A percentile compares a stretch with the other conserved stretches of the same genome.
Evolutionary conservation across 1,140 invertebrate genomes (phyloP).

Genomic region (Bombus confusus): DNA sequence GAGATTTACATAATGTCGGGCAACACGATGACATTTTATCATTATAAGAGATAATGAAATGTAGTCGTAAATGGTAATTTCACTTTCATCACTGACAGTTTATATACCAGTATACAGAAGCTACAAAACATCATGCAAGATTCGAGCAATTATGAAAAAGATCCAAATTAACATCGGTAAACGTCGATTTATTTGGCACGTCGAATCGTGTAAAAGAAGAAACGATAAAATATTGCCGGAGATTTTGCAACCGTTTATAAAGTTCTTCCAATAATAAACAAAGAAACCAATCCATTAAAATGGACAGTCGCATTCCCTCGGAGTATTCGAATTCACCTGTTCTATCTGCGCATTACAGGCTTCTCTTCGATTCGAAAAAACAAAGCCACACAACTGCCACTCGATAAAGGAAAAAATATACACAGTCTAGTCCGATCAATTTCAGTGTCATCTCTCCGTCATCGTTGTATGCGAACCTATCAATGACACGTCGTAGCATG

Average conservation of each 20-base stretch:
- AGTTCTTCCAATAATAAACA: too few relatives aligned
- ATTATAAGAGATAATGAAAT: neutral
- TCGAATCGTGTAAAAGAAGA: neutral
- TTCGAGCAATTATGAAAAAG: neutral
- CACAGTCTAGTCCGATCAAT: constrained; percentile 2
- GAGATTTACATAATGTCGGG: neutral
- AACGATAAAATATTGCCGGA: neutral
- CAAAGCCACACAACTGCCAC: too few relatives aligned
- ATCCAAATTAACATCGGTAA: neutral
- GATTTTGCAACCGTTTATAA: too few relatives aligned
- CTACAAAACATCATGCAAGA: neutral
- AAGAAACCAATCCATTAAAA: neutral
- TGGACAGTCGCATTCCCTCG: neutral
- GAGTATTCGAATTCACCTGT: neutral
- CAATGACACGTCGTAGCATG: neutral
- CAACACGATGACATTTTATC: neutral
- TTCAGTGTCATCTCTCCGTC: neutral
- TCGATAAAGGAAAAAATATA: neutral
- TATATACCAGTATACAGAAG: neutral
- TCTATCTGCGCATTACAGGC: neutral
- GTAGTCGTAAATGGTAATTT: neutral
- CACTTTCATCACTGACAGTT: neutral
- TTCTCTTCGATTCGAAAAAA: neutral
- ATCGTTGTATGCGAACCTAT: neutral
- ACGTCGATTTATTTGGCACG: neutral